Percentiles rank a stretch among this genome's conserved stretches.
Conservation (phyloP, 2,888 invertebrate species). For the Carcina quercana region DNA sequence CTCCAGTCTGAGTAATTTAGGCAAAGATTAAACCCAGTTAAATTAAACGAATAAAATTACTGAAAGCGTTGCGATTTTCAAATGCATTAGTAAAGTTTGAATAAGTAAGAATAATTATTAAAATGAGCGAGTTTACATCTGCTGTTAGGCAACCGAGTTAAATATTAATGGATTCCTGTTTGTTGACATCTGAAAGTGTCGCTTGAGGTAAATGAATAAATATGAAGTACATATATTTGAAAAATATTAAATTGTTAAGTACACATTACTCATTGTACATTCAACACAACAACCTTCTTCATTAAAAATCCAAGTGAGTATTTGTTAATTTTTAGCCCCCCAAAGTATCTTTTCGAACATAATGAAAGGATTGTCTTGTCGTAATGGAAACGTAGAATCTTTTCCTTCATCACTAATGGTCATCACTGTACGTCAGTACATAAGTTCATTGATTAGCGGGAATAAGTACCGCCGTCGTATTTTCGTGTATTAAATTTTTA, state of each 20-base stretch:
- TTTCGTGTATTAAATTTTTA: conserved; percentile 58
- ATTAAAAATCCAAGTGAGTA: no score
- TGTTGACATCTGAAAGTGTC: conserved; percentile 2
- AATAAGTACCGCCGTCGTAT: conserved; percentile 28
- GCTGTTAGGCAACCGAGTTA: conserved; percentile 15
- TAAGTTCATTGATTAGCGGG: not conserved
- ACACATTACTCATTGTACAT: no score
- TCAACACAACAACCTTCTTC: no score
- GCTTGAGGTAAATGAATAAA: not conserved
- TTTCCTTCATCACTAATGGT: not conserved
- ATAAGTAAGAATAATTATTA: conserved; percentile 24
- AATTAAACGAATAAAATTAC: conserved; percentile 57
- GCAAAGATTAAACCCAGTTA: conserved; percentile 51
- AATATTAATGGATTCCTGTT: conserved; percentile 8
- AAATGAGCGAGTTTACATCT: conserved; percentile 10
- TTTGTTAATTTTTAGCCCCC: no score
- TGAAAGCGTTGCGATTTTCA: conserved; percentile 44
- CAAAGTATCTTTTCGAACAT: not conserved
- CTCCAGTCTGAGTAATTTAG: conserved; percentile 50
- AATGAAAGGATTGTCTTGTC: not conserved
- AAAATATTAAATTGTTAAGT: no score
- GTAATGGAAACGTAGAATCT: not conserved
- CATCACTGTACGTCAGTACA: not conserved
- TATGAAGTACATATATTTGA: no score
- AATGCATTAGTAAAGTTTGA: conserved; percentile 34